Evolutionary conservation across 2,113 vertebrate genomes (phyloP).

Genomic region (Anhinga rufa): DNA sequence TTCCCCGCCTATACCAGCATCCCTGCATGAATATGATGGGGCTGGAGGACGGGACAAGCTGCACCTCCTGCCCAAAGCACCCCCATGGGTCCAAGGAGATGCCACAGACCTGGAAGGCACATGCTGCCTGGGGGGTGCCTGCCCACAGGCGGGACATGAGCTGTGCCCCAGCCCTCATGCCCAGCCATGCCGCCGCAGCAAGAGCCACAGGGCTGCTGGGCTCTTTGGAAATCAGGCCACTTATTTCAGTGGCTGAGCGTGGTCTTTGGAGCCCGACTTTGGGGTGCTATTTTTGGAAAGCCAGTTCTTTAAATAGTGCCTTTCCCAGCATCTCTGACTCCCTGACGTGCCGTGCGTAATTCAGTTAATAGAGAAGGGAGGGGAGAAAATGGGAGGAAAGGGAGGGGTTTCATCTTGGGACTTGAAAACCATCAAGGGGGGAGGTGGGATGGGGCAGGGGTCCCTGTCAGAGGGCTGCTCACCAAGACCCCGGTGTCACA

Average conservation of each 20-base stretch:
- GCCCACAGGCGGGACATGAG: background rate
- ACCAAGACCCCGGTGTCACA: fast-evolving
- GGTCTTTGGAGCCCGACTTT: background rate
- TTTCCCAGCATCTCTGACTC: background rate
- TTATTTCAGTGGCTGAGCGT: background rate
- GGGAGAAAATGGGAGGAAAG: background rate
- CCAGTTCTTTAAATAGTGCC: background rate
- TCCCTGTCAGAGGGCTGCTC: background rate
- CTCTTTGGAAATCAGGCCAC: background rate
- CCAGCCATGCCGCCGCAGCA: fast-evolving
- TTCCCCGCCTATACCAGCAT: background rate
- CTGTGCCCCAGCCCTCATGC: background rate
- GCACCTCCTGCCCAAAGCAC: background rate
- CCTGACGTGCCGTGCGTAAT: background rate
- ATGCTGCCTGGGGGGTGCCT: background rate
- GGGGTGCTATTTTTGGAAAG: background rate
- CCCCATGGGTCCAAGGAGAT: background rate
- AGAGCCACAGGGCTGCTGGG: background rate
- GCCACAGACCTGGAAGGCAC: background rate
- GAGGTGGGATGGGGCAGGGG: background rate
- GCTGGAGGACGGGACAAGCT: background rate
- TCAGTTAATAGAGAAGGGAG: background rate
- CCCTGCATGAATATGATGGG: background rate
- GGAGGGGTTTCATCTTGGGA: background rate
- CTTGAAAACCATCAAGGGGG: background rate